Conservation (phyloP, 2,113 vertebrate species). For the Galeopterus variegatus region DNA sequence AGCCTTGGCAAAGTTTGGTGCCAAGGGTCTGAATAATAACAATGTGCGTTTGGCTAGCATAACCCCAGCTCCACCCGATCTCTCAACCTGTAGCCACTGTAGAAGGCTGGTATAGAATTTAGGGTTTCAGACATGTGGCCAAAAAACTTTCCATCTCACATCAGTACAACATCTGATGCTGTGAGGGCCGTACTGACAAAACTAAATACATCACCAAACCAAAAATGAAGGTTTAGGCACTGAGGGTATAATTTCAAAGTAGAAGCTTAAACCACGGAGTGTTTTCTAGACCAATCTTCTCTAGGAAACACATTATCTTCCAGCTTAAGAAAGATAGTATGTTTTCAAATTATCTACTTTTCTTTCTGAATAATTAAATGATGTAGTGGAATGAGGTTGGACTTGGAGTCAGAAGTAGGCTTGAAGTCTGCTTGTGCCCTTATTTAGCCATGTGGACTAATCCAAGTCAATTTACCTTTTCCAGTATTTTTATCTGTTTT, state of each 20-base stretch:
- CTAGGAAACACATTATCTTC: background rate
- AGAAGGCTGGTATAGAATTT: slow-evolving; percentile 30
- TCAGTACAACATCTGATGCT: background rate
- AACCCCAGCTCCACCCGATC: background rate
- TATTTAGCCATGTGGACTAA: background rate
- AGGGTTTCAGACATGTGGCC: slow-evolving; percentile 17
- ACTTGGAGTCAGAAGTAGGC: background rate
- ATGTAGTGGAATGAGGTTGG: background rate
- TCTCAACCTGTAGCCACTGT: background rate
- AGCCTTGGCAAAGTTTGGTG: no score
- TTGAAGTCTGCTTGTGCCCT: background rate
- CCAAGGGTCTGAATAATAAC: background rate
- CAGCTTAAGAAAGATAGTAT: background rate
- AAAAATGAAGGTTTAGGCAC: background rate
- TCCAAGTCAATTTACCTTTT: background rate
- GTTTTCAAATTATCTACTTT: background rate
- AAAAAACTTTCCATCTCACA: background rate
- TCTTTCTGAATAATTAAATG: background rate
- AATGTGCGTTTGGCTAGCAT: background rate
- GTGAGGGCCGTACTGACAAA: background rate
- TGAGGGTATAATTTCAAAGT: background rate
- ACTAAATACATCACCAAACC: background rate
- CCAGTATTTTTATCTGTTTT: background rate
- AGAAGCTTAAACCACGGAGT: background rate
- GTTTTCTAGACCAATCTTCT: background rate